Evolutionary conservation across 2,888 invertebrate species (phyloP).

Genomic region (Cataglyphis livida): DNA sequence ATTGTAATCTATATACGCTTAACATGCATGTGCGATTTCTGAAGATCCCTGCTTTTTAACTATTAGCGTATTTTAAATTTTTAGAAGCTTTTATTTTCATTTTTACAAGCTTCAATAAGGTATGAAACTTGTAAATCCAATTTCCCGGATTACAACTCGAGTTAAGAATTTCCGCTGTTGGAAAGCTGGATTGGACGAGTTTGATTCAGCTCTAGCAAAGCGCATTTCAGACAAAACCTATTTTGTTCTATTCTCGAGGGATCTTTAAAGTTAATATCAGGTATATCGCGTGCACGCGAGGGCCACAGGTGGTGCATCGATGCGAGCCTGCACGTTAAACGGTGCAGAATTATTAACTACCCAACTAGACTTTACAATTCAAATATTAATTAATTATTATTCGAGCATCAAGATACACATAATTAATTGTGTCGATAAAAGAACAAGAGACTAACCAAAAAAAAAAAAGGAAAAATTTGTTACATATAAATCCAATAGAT

Average conservation of each 20-base stretch:
- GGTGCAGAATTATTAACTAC: constrained; percentile 17
- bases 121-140: constrained; percentile 67
- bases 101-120: background rate
- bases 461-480: background rate
- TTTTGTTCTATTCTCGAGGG: constrained; percentile 45
- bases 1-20: background rate
- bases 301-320: constrained; percentile 14
- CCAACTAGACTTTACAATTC: background rate
- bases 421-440: background rate
- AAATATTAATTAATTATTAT: constrained; percentile 22
- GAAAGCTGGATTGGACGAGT: constrained; percentile 44
- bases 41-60: background rate
- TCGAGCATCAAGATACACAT: background rate
- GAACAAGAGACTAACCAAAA: background rate
- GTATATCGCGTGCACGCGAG: constrained; percentile 9
- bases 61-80: background rate
- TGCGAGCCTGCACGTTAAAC: background rate
- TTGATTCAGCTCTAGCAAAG: constrained; percentile 47
- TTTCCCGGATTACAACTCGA: constrained; percentile 52
- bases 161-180: constrained; percentile 31
- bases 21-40: background rate
- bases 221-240: constrained; percentile 45
- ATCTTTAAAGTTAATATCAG: constrained; percentile 16
- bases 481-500: background rate
- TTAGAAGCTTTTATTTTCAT: background rate